phyloP scores from a whole-genome alignment of 2,113 vertebrate species.

The Donacobius atricapilla region DNA sequence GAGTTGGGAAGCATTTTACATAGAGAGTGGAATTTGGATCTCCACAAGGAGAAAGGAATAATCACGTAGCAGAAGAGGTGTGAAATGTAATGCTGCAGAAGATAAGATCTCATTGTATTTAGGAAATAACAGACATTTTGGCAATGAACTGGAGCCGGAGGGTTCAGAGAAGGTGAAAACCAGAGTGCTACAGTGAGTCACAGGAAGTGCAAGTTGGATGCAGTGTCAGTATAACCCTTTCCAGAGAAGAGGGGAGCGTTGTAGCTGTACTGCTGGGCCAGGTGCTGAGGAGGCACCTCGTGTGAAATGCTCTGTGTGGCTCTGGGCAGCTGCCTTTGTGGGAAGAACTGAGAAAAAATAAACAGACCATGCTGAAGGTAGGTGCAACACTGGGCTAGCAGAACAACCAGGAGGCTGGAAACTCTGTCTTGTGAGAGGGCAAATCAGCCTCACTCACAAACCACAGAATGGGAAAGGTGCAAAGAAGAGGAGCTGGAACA shows the following conservation, averaged over 20 bases:
- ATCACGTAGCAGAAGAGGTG: background rate
- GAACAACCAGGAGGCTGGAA: background rate
- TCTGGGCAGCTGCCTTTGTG: background rate
- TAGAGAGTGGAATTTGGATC: background rate
- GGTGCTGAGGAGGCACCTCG: background rate
- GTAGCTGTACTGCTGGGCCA: background rate
- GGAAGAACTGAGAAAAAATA: background rate
- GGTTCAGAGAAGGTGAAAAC: background rate
- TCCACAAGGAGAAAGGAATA: background rate
- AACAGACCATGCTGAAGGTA: accelerated
- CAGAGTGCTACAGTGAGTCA: background rate
- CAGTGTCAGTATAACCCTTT: background rate
- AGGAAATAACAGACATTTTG: background rate
- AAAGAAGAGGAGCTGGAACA: background rate
- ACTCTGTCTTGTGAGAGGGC: background rate
- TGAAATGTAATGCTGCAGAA: background rate
- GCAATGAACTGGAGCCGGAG: background rate
- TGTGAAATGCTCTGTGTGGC: accelerated
- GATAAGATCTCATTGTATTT: background rate
- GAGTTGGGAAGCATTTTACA: background rate
- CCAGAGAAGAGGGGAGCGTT: background rate
- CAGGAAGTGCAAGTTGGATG: background rate
- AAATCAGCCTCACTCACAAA: background rate
- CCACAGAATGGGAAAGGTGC: background rate
- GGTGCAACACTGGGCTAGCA: too few species aligned